Conservation (phyloP, 2,113 vertebrate species). For the Dipodomys spectabilis region DNA sequence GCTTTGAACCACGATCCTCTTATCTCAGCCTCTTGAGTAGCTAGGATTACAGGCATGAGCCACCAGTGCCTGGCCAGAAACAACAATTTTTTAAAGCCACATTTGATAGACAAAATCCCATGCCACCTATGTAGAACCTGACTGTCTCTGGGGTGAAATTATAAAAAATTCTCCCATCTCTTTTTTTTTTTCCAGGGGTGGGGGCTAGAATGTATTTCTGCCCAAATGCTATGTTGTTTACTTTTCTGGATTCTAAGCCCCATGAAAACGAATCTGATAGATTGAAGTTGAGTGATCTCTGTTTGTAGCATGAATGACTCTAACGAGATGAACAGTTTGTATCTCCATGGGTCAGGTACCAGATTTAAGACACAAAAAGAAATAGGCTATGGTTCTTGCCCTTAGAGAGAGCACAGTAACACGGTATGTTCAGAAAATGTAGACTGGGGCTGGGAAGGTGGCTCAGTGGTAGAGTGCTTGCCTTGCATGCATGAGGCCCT, state of each 20-base stretch:
- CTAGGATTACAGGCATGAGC: too few relatives aligned
- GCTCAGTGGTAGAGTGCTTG: too few relatives aligned
- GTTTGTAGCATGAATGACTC: not conserved
- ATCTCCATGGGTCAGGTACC: not conserved
- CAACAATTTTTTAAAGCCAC: not conserved
- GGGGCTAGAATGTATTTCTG: conserved; percentile 41
- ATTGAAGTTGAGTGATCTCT: conserved; percentile 28
- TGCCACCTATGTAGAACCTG: not conserved
- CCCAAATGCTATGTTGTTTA: conserved; percentile 42
- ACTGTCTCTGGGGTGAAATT: not conserved
- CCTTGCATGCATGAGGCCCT: too few relatives aligned
- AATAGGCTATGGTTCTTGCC: not conserved
- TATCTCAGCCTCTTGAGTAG: too few relatives aligned
- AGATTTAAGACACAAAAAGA: conserved; percentile 39
- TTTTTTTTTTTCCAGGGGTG: not conserved
- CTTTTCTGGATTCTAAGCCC: conserved; percentile 9
- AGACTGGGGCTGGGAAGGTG: too few relatives aligned
- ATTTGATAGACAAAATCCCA: not conserved
- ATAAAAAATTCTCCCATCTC: not conserved
- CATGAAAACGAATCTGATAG: conserved; percentile 42
- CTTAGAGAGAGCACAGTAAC: not conserved
- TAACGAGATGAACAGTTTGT: not conserved
- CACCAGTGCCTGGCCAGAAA: too few relatives aligned
- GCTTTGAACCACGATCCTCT: too few relatives aligned
- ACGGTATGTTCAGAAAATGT: not conserved